Evolutionary conservation across 1,140 invertebrate genomes (phyloP).

Genomic region (Philaenus spumarius): DNA sequence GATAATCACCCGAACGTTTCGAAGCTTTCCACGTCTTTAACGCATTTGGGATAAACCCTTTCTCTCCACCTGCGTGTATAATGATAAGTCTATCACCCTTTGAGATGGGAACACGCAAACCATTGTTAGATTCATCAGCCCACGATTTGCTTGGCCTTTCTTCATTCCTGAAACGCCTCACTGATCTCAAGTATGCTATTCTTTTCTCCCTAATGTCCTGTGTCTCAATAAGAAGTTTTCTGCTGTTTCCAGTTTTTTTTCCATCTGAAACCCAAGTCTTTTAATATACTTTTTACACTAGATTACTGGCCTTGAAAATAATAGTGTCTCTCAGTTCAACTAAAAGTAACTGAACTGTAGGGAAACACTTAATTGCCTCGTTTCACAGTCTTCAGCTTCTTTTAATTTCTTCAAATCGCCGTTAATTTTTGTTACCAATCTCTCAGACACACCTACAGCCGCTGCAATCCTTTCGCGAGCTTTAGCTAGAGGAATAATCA

Average conservation of each 20-base stretch:
- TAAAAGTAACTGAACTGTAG: slow-evolving; percentile 1
- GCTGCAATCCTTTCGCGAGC: too few species aligned
- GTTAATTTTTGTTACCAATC: too few species aligned
- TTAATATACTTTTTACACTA: too few species aligned
- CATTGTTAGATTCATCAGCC: too few species aligned
- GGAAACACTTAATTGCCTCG: background rate
- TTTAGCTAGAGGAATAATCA: too few species aligned
- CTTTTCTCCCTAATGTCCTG: too few species aligned
- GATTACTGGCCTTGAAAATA: slow-evolving; percentile 4
- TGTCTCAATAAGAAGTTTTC: slow-evolving; percentile 4
- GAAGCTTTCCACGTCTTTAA: slow-evolving; percentile 1
- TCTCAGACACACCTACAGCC: too few species aligned
- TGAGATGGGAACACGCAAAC: too few species aligned
- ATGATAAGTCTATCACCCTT: slow-evolving; percentile 4
- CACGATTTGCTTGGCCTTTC: slow-evolving; percentile 9
- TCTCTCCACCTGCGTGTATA: too few species aligned
- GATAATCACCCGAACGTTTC: slow-evolving; percentile 20
- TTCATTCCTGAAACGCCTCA: slow-evolving; percentile 4
- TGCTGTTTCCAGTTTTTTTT: background rate
- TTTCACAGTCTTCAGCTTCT: too few species aligned
- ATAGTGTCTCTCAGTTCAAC: background rate
- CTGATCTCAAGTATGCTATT: too few species aligned
- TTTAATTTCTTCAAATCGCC: too few species aligned
- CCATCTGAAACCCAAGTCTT: slow-evolving; percentile 10
- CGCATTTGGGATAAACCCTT: slow-evolving; percentile 4